Evolutionary conservation across 2,888 invertebrate species (phyloP), one percentile per base, ranked within the genome.

Genomic region (Stenodema calcarata): DNA sequence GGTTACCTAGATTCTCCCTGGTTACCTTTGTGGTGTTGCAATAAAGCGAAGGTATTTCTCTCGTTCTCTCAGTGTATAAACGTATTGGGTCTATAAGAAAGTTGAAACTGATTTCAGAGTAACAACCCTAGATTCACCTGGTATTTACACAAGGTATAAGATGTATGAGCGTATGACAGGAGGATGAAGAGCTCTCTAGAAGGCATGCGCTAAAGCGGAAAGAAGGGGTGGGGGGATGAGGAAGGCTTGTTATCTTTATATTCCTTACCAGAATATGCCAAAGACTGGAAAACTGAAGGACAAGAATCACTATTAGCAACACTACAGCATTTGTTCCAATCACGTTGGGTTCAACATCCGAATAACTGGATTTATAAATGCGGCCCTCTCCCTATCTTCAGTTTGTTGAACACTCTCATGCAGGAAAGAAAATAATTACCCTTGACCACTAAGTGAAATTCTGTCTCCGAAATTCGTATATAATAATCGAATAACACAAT

Each of bases 221-320:
- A 30, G 76, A 50, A 7, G 35, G 35, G 35, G 7, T 2, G 35
- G 7, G 4, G 35, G 7, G 35, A 70, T 3, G 69, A 76, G 69
- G 62, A 54, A 62, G 69, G 86, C 75, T 86, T 76, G 27, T 75
- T 16, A 73, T 88, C 30, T 47, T 44, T 83, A 23, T 83, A 93
- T 93, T 93, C 95, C 96, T 96, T 96, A 96, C 96, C 96, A 93
- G 96, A 96, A 94, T 96, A 96, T 93, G 96, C 96, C 95, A 96
- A 96, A 93, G 96, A 96, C 95, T 96, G 96, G 95, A 96, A 96
- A 96, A 96, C 96, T 96, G 95, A 91, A 91, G 91, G 91, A 92
- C 78, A 87, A 87, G 80, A 88, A 47, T 69, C 27, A 70, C 84
- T 84, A 84, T 84, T 84, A 84, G 84, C 84, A 84, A 78, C 30